Percentiles rank a stretch among this genome's conserved stretches.
Evolutionary conservation across 2,888 invertebrate species (phyloP).

Genomic region (Seira musarum): DNA sequence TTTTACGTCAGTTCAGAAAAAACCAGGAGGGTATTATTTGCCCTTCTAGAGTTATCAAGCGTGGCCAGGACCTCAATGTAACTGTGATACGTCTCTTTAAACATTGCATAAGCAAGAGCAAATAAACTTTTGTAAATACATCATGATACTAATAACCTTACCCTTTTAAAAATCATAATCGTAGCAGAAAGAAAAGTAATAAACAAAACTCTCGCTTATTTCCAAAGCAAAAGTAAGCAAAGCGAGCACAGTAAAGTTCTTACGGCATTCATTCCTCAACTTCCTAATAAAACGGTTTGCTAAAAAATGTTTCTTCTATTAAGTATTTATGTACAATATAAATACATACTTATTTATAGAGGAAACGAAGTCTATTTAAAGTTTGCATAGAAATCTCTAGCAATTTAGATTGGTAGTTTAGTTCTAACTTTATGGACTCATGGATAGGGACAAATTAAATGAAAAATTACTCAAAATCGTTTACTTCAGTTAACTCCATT

Average conservation of each 20-base stretch:
- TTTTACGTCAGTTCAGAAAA: too few relatives aligned
- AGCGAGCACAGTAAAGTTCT: too few relatives aligned
- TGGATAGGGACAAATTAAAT: slow-evolving; percentile 5
- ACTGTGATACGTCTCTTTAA: too few relatives aligned
- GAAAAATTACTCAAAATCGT: not conserved
- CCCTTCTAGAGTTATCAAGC: too few relatives aligned
- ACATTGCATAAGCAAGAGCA: slow-evolving; percentile 9
- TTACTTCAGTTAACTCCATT: slow-evolving; percentile 19
- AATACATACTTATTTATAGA: not conserved
- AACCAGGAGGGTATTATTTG: too few relatives aligned
- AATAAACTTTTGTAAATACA: slow-evolving; percentile 1
- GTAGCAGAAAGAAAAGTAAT: slow-evolving; percentile 1
- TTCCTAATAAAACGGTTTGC: not conserved
- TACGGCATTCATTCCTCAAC: too few relatives aligned
- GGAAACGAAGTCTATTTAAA: not conserved
- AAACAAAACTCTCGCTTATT: not conserved
- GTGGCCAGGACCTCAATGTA: too few relatives aligned
- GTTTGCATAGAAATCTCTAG: not conserved
- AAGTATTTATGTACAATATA: not conserved
- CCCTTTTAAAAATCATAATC: slow-evolving; percentile 12
- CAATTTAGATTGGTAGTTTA: not conserved
- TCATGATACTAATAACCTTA: slow-evolving; percentile 7
- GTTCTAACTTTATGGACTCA: not conserved
- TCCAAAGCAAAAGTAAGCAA: not conserved
- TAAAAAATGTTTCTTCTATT: not conserved